Percentiles rank a stretch among this genome's conserved stretches.
Evolutionary conservation across 2,888 invertebrate genomes (phyloP).

Genomic region (Sturmia bella): DNA sequence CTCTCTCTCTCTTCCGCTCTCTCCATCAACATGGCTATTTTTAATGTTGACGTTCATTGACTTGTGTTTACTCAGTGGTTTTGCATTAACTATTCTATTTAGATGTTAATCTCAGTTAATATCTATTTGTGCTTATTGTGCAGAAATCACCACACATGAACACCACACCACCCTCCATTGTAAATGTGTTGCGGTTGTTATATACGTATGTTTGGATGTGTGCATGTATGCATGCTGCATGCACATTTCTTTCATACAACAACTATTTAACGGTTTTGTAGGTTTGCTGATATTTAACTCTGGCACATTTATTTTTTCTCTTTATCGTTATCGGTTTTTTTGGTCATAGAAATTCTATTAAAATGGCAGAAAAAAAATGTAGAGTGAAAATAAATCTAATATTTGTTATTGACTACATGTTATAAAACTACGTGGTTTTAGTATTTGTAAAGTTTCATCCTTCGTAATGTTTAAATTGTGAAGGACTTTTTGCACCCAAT

Average conservation of each 20-base stretch:
- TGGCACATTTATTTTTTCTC: conserved; percentile 26
- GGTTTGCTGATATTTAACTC: conserved; percentile 38
- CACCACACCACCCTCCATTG: neutral
- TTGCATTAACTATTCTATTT: conserved; percentile 62
- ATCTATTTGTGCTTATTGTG: conserved; percentile 62
- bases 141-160: conserved; percentile 28
- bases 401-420: conserved; percentile 22
- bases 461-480: conserved; percentile 30
- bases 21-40: neutral
- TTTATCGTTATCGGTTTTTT: conserved; percentile 9
- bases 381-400: conserved; percentile 30
- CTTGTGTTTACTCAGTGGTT: conserved; percentile 31
- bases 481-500: conserved; percentile 38
- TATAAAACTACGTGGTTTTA: conserved; percentile 27
- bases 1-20: neutral
- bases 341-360: conserved; percentile 30
- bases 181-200: neutral
- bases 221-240: neutral
- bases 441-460: conserved; percentile 26
- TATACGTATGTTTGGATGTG: neutral
- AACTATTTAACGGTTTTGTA: conserved; percentile 34
- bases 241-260: conserved; percentile 7
- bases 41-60: conserved; percentile 4
- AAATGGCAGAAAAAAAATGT: conserved; percentile 5
- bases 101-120: conserved; percentile 63